These are phyloP conservation scores for Florisuga fusca DNA, from an alignment of 2,797 vertebrate species.

Conservation along the genomic window DNA sequence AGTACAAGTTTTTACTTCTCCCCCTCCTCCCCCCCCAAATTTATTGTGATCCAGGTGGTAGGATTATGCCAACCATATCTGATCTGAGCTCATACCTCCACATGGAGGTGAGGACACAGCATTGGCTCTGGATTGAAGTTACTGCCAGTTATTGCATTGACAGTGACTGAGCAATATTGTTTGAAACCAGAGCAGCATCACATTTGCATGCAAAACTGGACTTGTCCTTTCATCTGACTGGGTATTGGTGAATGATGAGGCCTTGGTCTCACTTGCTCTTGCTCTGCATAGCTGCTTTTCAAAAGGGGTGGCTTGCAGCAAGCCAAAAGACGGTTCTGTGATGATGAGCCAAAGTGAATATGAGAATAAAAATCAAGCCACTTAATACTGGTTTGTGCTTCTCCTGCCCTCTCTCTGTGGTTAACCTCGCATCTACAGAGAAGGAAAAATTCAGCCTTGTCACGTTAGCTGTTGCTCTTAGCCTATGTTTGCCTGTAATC, in stretches of 20 bases:
- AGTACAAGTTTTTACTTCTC: not conserved
- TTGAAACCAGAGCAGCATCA: not conserved
- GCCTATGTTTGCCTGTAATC: not conserved
- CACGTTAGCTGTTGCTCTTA: not conserved
- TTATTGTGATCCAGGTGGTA: not conserved
- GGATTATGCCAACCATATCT: not conserved
- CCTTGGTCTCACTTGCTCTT: not conserved
- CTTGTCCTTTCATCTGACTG: fast-evolving
- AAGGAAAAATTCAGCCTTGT: not conserved
- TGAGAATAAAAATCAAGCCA: not conserved
- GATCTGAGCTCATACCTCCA: not conserved
- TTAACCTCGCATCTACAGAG: not conserved
- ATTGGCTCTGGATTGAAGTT: not conserved
- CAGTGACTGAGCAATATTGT: not conserved
- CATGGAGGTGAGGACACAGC: fast-evolving
- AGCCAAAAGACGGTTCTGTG: not conserved
- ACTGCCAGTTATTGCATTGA: not conserved
- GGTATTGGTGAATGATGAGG: not conserved
- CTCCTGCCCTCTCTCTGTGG: not conserved
- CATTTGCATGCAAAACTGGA: not conserved
- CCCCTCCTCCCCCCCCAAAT: not conserved
- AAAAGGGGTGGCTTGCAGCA: not conserved
- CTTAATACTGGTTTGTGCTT: not conserved
- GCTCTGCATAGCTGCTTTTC: not conserved
- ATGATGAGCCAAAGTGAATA: not conserved